Evolutionary conservation across 1,140 invertebrate species (phyloP), one percentile per base, ranked within the genome.

Genomic region (Drosophila kurseongensis): DNA sequence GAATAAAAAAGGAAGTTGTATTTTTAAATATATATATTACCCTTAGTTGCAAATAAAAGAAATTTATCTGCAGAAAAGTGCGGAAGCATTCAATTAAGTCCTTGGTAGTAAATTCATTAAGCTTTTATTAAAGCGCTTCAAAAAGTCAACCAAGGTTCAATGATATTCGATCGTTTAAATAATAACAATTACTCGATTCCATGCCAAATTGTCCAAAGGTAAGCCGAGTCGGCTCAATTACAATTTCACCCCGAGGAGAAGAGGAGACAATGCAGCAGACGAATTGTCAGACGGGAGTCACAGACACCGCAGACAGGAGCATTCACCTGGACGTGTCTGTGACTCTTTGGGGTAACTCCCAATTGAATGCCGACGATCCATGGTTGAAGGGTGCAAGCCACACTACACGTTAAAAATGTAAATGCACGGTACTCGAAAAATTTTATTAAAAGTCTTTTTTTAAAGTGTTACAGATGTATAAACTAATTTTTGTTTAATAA

Each of bases 121-220:
- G 7, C 2, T 7, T 32, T 7, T 7, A 8, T 32, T 32, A 32
- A 32, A 32, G 29, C 0, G 29, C 8, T 32, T 32, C 8, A 32
- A 32, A 32, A 32, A 32, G 32, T 9, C 47, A 75, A 45, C 58
- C 52, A 66, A 32, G 48, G 41, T 57, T 45, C 41, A 51, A 44
- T 50, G 47, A 54, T 57, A 79, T 68, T 66, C 8, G 56, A 69
- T 65, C 76, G 47, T 56, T 73, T 62, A 68, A 84, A 55, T 62
- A 68, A 51, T 61, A 80, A 84, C 80, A 80, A 84, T 84, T 76
- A 82, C 71, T 29, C 42, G 56, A 71, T 36, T 27, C 7, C 38
- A 29, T 38, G 41, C 48, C 52, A 51, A 68, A 75, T 55, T 80
- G 57, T 59, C 47, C 62, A 50, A 47, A 35, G 52, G 44, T 61